phyloP scores from a whole-genome alignment of 2,113 vertebrate species.

The Psophia crepitans region DNA sequence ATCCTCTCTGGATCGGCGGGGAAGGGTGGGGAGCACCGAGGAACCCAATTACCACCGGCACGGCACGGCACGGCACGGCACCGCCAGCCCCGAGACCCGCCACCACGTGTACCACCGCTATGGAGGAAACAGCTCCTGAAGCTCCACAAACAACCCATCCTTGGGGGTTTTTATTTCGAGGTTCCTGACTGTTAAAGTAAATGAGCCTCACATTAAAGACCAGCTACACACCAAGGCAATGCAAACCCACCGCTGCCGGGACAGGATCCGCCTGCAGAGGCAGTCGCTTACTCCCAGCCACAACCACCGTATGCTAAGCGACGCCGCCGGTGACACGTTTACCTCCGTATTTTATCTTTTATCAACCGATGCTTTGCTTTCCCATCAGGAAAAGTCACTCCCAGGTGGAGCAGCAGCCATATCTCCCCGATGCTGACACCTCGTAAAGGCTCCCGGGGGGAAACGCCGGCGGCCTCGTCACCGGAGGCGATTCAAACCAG shows the following conservation, averaged over 20 bases:
- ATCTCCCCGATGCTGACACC: slow-evolving; percentile 15
- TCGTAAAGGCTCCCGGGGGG: neutral
- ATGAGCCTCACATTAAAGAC: slow-evolving; percentile 66
- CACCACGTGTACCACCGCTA: neutral
- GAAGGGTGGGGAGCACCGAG: neutral
- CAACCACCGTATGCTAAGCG: neutral
- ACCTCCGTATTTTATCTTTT: neutral
- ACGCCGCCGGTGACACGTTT: neutral
- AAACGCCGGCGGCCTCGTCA: neutral
- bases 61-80: neutral
- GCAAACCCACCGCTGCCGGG: slow-evolving; percentile 6
- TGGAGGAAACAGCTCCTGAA: slow-evolving; percentile 52
- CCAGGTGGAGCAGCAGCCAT: neutral
- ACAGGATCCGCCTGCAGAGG: neutral
- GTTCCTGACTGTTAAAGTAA: slow-evolving; percentile 71
- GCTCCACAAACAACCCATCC: slow-evolving; percentile 70
- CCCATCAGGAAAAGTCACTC: slow-evolving; percentile 14
- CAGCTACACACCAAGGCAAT: slow-evolving; percentile 23
- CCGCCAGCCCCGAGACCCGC: neutral
- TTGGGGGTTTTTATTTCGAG: slow-evolving; percentile 67
- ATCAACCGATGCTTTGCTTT: slow-evolving; percentile 5
- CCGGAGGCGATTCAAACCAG: neutral
- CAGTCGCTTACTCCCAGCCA: neutral
- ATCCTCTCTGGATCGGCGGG: neutral
- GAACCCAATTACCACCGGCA: neutral